Conservation (phyloP, 2,797 vertebrate species). For the Myotis vivesi region DNA sequence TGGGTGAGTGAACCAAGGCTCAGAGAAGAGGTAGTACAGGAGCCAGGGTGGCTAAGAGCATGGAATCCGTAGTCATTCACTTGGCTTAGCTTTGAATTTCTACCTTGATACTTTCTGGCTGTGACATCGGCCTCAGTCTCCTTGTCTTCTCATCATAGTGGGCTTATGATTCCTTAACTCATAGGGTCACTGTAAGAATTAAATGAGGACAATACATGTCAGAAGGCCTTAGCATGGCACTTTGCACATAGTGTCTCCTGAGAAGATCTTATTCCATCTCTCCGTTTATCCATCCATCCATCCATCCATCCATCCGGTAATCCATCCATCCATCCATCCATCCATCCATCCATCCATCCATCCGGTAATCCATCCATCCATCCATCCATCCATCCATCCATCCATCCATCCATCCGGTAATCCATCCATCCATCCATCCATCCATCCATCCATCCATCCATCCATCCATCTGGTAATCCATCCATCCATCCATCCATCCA, state of each 20-base stretch:
- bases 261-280: not conserved
- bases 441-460: no score
- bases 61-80: rapidly evolving
- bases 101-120: not conserved
- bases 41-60: not conserved
- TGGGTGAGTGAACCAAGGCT: not conserved
- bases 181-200: not conserved
- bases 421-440: no score
- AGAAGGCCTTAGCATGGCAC: not conserved
- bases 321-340: not conserved
- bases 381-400: no score
- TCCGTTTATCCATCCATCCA: not conserved
- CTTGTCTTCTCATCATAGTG: not conserved
- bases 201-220: not conserved
- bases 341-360: not conserved
- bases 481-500: not conserved
- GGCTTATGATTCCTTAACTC: not conserved
- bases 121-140: not conserved
- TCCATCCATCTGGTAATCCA: not conserved
- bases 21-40: not conserved
- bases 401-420: no score
- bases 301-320: no score
- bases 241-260: not conserved
- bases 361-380: not conserved
- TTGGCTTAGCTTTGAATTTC: not conserved